A percentile compares a stretch with the other conserved stretches of the same genome.
These are phyloP conservation scores for Tinamus guttatus DNA, from an alignment of 2,113 vertebrate species.

Conservation along the genomic window DNA sequence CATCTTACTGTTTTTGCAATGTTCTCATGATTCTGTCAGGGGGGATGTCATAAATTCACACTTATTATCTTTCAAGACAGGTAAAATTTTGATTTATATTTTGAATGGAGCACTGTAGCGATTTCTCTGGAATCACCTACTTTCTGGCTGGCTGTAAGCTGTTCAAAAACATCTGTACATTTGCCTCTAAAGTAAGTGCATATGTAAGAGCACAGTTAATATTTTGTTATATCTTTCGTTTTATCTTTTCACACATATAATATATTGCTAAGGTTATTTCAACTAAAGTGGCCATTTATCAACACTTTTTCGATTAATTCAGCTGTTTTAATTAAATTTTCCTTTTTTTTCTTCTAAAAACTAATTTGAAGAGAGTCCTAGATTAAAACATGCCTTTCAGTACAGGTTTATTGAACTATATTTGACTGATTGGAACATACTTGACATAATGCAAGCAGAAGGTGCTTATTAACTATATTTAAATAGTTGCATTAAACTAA, in stretches of 20 bases:
- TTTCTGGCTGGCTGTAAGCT: not conserved
- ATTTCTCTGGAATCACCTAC: not conserved
- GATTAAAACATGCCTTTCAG: not conserved
- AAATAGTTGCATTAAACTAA: conserved; percentile 13
- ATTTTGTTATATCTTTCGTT: not conserved
- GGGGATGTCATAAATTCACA: not conserved
- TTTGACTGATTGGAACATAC: not conserved
- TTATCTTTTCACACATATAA: not conserved
- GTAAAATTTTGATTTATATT: not conserved
- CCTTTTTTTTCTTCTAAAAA: not conserved
- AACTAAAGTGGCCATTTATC: not conserved
- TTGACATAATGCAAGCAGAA: not conserved
- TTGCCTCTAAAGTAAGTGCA: not conserved
- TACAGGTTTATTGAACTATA: not conserved
- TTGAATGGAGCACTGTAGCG: not conserved
- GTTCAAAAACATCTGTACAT: not conserved
- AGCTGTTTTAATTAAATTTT: not conserved
- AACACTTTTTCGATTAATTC: not conserved
- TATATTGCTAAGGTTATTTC: not conserved
- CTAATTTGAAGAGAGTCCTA: not conserved
- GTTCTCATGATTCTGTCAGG: not conserved
- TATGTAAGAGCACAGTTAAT: not conserved
- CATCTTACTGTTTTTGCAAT: not conserved
- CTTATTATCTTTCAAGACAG: not conserved
- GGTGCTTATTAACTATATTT: not conserved